Evolutionary conservation across 2,888 invertebrate species (phyloP).

Genomic region (Tetropium fuscum): DNA sequence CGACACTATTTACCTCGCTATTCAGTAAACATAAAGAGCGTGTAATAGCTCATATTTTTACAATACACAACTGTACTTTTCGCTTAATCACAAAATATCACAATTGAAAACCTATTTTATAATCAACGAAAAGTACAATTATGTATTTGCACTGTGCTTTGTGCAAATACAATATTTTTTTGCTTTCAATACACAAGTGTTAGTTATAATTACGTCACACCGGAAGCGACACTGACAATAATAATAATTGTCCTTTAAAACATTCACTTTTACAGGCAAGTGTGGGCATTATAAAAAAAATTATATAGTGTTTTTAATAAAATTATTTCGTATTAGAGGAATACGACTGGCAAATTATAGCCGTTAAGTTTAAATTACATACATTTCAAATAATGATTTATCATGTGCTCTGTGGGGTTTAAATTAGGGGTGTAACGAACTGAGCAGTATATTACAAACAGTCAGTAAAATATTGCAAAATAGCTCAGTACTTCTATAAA

Average conservation of each 20-base stretch:
- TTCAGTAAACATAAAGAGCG: background rate
- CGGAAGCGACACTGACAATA: constrained; percentile 18
- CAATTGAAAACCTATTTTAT: constrained; percentile 13
- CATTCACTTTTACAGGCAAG: constrained; percentile 20
- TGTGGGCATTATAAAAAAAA: constrained; percentile 26
- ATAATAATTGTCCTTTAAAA: constrained; percentile 15
- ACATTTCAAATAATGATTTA: constrained; percentile 4
- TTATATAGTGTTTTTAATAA: constrained; percentile 34
- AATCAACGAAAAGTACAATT: constrained; percentile 22
- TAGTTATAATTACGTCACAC: constrained; percentile 8
- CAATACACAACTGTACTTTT: constrained; percentile 21
- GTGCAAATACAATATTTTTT: background rate
- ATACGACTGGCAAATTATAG: constrained; percentile 23
- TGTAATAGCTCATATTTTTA: constrained; percentile 9
- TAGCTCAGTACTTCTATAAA: too few species aligned
- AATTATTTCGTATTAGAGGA: constrained; percentile 20
- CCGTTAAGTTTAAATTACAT: constrained; percentile 19
- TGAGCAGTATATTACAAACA: too few species aligned
- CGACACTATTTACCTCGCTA: background rate
- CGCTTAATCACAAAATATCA: constrained; percentile 14
- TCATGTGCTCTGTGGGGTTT: too few species aligned
- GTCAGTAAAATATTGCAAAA: too few species aligned
- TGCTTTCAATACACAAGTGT: too few species aligned
- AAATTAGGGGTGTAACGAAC: too few species aligned
- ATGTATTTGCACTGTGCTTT: constrained; percentile 15